Conservation (phyloP, 2,113 vertebrate species). For the Muscicapa adusta region DNA sequence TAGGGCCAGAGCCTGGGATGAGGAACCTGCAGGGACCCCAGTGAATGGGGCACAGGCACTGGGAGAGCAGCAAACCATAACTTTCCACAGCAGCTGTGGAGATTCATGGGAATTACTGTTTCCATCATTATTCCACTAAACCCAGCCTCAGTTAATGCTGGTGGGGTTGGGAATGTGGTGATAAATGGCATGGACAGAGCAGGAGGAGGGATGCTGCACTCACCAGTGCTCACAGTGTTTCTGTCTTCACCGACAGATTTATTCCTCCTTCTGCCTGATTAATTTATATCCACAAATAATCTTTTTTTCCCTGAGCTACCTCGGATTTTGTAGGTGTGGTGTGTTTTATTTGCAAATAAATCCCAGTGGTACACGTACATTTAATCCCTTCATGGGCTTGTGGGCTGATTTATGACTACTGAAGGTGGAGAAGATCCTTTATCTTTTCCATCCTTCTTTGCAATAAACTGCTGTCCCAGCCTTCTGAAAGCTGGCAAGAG, state of each 20-base stretch:
- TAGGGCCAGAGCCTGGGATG: no score
- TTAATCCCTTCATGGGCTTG: background rate
- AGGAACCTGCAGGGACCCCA: background rate
- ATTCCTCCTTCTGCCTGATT: background rate
- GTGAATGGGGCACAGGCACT: background rate
- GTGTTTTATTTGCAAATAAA: background rate
- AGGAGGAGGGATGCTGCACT: background rate
- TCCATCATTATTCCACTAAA: background rate
- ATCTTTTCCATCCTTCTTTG: background rate
- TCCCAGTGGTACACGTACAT: background rate
- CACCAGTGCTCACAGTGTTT: background rate
- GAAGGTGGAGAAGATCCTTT: background rate
- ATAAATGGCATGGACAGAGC: background rate
- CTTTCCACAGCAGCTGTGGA: background rate
- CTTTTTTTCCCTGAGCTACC: background rate
- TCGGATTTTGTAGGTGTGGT: background rate
- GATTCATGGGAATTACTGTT: rapidly evolving
- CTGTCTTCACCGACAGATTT: background rate
- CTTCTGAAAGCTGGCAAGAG: background rate
- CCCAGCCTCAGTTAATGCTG: background rate
- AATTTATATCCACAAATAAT: background rate
- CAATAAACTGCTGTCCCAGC: background rate
- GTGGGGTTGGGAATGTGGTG: background rate
- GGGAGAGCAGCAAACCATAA: background rate
- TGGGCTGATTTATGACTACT: background rate